Evolutionary conservation across 2,113 vertebrate genomes (phyloP), one percentile per base, ranked within the genome.

Genomic region (Theristicus caerulescens): DNA sequence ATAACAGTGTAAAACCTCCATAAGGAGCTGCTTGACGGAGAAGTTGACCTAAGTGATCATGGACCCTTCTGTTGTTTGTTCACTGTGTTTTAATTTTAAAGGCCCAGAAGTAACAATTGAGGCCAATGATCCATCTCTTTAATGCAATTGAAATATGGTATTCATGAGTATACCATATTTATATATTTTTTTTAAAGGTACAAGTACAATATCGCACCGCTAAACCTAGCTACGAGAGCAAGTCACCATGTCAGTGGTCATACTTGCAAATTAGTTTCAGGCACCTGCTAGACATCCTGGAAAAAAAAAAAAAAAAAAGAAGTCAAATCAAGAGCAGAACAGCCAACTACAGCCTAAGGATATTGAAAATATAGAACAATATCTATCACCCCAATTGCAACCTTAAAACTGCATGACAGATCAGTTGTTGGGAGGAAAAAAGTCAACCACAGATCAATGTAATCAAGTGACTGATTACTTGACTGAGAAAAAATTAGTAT

Each of bases 401-500:
- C 58, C 58, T 82, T 81, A 90, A 86, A 92, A 73, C 44, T 77
- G 46, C 58, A 20, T 55, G 78, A 57, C 64, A 72, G 78, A 82
- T 84, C 22, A n/a, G 73, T 46, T 78, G 46, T 36, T 54, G 29
- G 46, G 59, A 93, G 40, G 40, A 77, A 82, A 90, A 67, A 64
- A 88, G 47, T 76, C 82, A 92, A 79, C 65, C 25, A 40, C 55
- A 74, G 65, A 88, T 85, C 61, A 97, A 19, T 54, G 52, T 69
- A 96, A 95, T 86, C 90, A 95, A 84, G 61, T 81, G 71, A 94
- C 74, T 59, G 61, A 86, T 86, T 86, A 79, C 38, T n/a, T 86
- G 59, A 86, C 85, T 47, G 44, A 71, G 71, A 47, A 77, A 95
- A 96, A 90, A 77, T 69, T 91, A 90, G 69, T 91, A 74, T 52